Base-by-base conservation (phyloP, 2,888 invertebrate species). In the Smittia sp. region DNA sequence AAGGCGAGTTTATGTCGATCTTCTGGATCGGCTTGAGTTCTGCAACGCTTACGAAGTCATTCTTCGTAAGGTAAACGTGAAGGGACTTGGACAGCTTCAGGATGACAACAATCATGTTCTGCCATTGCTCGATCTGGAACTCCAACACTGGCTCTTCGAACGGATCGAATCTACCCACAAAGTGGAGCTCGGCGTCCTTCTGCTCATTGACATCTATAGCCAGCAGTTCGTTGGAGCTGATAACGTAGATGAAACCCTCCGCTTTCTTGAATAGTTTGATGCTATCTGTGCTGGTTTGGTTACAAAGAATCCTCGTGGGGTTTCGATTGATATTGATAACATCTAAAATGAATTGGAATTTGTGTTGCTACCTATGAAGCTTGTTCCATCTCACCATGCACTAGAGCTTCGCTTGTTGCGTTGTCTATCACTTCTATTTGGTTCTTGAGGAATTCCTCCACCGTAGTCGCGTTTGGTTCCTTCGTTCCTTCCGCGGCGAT, bases 41-140 rank as follows among this genome's bases (percentile, higher is more conserved):
- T 15, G 20, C 18, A 18, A 38, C 18, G 11, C 18, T 39, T 38
- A 18, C 18, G 18, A 18, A 6, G 15, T 38, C n/a, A 39, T 39
- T 38, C 20, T 39, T 38, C 15, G 27, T 39, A 0, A 66, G 7
- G 20, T 66, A 66, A 18, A 66, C 38, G 9, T 66, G 25, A 9
- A 66, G 27, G 6, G 15, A n/a, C 1, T 15, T 38, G 2, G 39
- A 66, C 20, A 27, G 20, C 11, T 20, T 15, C 7, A 66, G 20
- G 2, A 66, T 38, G 11, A 66, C n/a, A 32, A 66, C 27, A 18
- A 38, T 27, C 3, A 39, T 20, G 18, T 66, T 66, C 20, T 66
- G 38, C 66, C 27, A 66, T 15, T 13, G 25, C 20, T 66, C 66
- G 6, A 66, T 66, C 18, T 66, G 66, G 1, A 66, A 18, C n/a